phyloP scores from a whole-genome alignment of 2,888 invertebrate species.

The Argyresthia albistria region DNA sequence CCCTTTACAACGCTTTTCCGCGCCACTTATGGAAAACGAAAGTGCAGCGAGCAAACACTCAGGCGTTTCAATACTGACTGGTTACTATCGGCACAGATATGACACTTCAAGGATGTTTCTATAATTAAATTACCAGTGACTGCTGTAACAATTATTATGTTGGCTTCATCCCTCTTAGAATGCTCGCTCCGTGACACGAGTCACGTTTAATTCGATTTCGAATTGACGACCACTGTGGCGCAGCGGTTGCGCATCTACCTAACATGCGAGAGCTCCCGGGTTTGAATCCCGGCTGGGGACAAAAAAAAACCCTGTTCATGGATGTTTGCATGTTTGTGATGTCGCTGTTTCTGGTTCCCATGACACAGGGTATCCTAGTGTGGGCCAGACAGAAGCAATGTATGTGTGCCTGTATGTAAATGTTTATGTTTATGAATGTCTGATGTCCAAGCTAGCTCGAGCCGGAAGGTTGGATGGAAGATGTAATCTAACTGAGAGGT shows the following conservation, averaged over 20 bases:
- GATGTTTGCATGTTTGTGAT: no score
- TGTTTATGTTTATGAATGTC: no score
- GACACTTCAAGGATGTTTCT: neutral
- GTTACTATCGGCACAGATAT: neutral
- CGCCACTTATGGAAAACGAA: constrained; percentile 2
- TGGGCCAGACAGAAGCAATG: no score
- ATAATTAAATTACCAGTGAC: constrained; percentile 6
- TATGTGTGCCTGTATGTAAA: no score
- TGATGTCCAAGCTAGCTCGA: neutral
- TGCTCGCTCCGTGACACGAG: neutral
- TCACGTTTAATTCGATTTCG: neutral
- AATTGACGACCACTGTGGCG: no score
- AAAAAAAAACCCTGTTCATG: no score
- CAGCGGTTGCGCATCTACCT: no score
- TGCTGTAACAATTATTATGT: constrained; percentile 18
- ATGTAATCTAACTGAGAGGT: constrained; percentile 10
- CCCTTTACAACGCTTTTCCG: neutral
- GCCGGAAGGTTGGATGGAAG: constrained; percentile 2
- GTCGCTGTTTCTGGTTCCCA: no score
- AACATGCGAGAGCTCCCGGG: no score
- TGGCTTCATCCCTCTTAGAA: constrained; percentile 33
- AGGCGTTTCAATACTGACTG: neutral
- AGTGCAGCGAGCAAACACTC: neutral
- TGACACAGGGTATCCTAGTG: no score
- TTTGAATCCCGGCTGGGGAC: no score